These are phyloP conservation scores for Saturnia japonica DNA, from an alignment of 2,888 invertebrate genomes.

Conservation along the genomic window DNA sequence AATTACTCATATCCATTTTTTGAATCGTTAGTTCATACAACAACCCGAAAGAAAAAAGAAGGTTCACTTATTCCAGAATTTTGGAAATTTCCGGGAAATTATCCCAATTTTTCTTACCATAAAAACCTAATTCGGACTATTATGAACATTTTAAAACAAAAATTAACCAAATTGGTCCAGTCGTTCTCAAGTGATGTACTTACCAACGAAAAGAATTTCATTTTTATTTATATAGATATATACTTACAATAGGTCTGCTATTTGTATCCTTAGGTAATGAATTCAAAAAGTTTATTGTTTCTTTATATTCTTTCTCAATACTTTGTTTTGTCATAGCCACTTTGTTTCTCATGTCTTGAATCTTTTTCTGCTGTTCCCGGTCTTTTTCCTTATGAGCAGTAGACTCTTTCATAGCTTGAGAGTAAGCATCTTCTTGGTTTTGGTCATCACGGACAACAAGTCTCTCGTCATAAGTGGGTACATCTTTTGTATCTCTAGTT, in stretches of 20 bases:
- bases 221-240: background rate
- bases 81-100: no score
- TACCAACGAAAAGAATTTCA: background rate
- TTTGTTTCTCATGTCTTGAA: conserved; percentile 58
- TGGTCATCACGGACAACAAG: conserved; percentile 56
- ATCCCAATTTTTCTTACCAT: no score
- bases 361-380: conserved; percentile 46
- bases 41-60: no score
- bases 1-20: no score
- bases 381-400: conserved; percentile 35
- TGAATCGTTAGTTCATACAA: no score
- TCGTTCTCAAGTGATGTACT: no score
- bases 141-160: no score
- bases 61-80: no score
- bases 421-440: conserved; percentile 65
- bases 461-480: conserved; percentile 46
- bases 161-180: no score
- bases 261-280: conserved; percentile 60
- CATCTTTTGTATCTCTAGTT: conserved; percentile 56
- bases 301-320: conserved; percentile 73
- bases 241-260: conserved; percentile 58
- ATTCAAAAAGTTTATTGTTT: conserved; percentile 70
- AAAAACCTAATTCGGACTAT: no score
- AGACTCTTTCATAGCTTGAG: conserved; percentile 61
- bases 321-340: conserved; percentile 85